phyloP scores from a whole-genome alignment of 1,140 invertebrate species.

The Whitmania pigra region DNA sequence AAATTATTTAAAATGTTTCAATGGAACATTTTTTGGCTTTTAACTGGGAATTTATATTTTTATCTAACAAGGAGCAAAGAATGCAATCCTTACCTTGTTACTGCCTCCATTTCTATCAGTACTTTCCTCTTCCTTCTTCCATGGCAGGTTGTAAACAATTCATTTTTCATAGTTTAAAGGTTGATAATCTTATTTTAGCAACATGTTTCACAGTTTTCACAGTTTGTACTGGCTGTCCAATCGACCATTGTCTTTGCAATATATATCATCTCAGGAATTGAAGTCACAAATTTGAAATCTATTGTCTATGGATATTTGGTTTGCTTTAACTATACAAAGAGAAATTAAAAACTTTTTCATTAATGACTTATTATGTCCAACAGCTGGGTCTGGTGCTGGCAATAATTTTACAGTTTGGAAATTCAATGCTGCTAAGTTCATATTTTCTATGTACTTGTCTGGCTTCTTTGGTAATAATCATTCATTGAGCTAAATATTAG shows the following conservation, averaged over 20 bases:
- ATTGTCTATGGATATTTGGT: not conserved
- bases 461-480: not conserved
- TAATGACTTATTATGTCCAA: not conserved
- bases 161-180: no score
- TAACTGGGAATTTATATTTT: no score
- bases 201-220: not conserved
- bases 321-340: not conserved
- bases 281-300: not conserved
- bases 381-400: not conserved
- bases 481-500: no score
- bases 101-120: not conserved
- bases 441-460: not conserved
- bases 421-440: slow-evolving; percentile 8
- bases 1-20: no score
- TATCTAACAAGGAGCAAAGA: no score
- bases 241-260: not conserved
- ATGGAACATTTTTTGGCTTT: no score
- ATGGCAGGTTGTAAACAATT: not conserved
- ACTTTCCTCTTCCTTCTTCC: not conserved
- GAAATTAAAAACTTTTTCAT: no score
- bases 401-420: not conserved
- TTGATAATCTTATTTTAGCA: not conserved
- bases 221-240: not conserved
- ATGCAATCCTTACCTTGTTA: no score
- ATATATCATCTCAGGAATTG: not conserved